Evolutionary conservation across 2,888 invertebrate genomes (phyloP).

Genomic region (Drosophila picticornis): DNA sequence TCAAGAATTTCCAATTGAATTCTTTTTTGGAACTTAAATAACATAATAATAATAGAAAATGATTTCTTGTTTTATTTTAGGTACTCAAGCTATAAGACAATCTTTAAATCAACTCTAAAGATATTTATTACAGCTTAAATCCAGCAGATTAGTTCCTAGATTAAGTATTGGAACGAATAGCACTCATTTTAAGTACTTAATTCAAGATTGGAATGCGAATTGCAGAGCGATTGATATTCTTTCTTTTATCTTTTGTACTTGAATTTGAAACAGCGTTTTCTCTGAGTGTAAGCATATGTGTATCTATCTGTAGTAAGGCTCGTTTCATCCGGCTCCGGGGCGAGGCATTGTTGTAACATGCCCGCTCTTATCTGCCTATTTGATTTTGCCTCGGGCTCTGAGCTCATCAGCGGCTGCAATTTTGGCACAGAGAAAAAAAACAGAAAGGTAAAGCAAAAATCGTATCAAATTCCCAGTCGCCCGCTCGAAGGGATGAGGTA

Average conservation of each 20-base stretch:
- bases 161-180: neutral
- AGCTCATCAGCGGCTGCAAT: constrained; percentile 66
- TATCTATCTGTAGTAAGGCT: constrained; percentile 27
- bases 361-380: constrained; percentile 58
- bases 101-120: neutral
- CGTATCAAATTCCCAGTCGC: constrained; percentile 52
- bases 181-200: neutral
- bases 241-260: neutral
- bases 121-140: neutral
- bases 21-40: neutral
- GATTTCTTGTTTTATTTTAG: neutral
- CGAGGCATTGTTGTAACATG: constrained; percentile 45
- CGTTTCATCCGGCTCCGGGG: constrained; percentile 47
- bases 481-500: constrained; percentile 6
- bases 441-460: constrained; percentile 29
- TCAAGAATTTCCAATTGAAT: neutral
- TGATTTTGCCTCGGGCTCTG: constrained; percentile 62
- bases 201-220: neutral
- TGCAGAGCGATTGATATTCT: neutral
- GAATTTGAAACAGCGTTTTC: neutral
- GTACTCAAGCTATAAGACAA: neutral
- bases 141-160: neutral
- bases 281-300: neutral
- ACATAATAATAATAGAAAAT: neutral
- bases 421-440: constrained; percentile 14